phyloP scores from a whole-genome alignment of 2,888 invertebrate genomes.

The Catocala fraxini region DNA sequence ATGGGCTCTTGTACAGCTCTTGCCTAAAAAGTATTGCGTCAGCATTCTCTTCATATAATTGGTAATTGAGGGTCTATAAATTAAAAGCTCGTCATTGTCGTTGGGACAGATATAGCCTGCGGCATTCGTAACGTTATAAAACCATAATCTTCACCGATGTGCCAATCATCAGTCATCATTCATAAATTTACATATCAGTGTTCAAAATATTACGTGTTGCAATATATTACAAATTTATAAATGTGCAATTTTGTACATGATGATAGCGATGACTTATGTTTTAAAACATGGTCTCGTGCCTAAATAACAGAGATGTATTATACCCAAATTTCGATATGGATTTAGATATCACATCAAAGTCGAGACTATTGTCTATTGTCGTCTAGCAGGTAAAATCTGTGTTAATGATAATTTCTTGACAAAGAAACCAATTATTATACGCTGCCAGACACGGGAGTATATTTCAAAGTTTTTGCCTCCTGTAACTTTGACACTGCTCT shows the following conservation, averaged over 20 bases:
- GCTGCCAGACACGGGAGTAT: too few species aligned
- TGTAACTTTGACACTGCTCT: too few species aligned
- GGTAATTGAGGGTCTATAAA: constrained; percentile 45
- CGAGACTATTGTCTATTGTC: too few species aligned
- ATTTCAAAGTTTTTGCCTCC: too few species aligned
- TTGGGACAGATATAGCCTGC: constrained; percentile 25
- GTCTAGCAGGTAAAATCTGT: too few species aligned
- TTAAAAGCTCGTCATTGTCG: constrained; percentile 29
- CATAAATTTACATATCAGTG: constrained; percentile 35
- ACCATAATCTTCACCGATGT: constrained; percentile 36
- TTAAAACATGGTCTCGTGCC: too few species aligned
- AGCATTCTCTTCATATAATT: constrained; percentile 38
- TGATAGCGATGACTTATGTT: background rate
- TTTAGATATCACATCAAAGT: too few species aligned
- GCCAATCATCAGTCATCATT: constrained; percentile 31
- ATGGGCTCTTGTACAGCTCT: background rate
- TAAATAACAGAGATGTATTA: too few species aligned
- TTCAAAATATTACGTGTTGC: constrained; percentile 30
- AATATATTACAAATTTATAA: constrained; percentile 23
- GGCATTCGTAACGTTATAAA: constrained; percentile 33
- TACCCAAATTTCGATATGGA: too few species aligned
- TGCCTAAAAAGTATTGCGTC: constrained; percentile 16
- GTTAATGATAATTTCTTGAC: too few species aligned
- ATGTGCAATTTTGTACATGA: constrained; percentile 8
- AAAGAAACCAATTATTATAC: too few species aligned